These are phyloP conservation scores for Stegodyphus dumicola DNA, from an alignment of 1,140 invertebrate genomes.

Conservation along the genomic window DNA sequence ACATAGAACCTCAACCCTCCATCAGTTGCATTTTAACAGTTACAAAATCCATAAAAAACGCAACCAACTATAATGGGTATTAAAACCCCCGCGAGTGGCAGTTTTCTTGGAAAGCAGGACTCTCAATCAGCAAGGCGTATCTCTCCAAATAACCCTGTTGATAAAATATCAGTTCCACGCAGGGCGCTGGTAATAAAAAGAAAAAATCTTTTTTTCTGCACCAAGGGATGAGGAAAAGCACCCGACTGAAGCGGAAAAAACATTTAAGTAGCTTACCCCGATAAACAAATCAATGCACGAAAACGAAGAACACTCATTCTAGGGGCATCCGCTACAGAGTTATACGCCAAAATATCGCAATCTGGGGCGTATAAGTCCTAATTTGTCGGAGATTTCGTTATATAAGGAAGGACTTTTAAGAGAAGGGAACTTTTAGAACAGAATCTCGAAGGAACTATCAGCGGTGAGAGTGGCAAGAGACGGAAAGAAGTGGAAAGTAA, in stretches of 20 bases:
- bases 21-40: too few species aligned
- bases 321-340: neutral
- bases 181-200: neutral
- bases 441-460: too few species aligned
- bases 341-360: neutral
- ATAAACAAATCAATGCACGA: neutral
- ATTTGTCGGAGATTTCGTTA: neutral
- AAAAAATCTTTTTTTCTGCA: neutral
- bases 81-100: neutral
- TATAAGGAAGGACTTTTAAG: too few species aligned
- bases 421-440: too few species aligned
- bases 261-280: neutral
- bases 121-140: neutral
- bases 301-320: neutral
- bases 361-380: neutral
- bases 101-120: neutral
- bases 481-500: too few species aligned
- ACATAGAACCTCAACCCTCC: too few species aligned
- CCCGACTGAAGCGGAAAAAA: neutral
- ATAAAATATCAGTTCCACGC: neutral
- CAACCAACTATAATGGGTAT: too few species aligned
- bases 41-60: too few species aligned
- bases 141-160: neutral
- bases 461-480: too few species aligned
- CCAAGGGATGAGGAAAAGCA: neutral